phyloP scores from a whole-genome alignment of 1,140 invertebrate species.

The Calephelis virginiensis region DNA sequence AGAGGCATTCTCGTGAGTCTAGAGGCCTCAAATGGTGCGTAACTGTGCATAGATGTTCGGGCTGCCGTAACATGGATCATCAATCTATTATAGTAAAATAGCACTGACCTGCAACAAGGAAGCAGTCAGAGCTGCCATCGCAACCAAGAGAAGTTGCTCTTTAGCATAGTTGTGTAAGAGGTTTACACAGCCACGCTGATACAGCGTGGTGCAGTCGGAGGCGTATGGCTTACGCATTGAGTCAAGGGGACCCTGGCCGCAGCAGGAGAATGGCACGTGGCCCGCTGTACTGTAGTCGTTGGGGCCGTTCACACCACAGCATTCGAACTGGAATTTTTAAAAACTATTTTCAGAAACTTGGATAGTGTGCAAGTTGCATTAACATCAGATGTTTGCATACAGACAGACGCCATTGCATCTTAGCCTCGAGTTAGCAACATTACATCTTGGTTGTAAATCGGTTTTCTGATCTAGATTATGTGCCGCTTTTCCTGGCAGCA shows the following conservation, averaged over 20 bases:
- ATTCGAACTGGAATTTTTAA: slow-evolving; percentile 77
- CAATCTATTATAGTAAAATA: not conserved
- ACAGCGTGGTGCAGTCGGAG: slow-evolving; percentile 57
- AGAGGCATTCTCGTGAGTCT: too few relatives aligned
- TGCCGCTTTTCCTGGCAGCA: too few relatives aligned
- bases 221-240: slow-evolving; percentile 49
- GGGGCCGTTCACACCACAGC: slow-evolving; percentile 80
- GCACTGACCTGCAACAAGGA: slow-evolving; percentile 72
- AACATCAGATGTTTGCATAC: too few relatives aligned
- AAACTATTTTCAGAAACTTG: too few relatives aligned
- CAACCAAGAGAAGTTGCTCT: slow-evolving; percentile 69
- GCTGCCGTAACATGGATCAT: not conserved
- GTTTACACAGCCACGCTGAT: slow-evolving; percentile 74
- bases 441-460: too few relatives aligned
- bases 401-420: too few relatives aligned
- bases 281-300: slow-evolving; percentile 70
- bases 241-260: slow-evolving; percentile 61
- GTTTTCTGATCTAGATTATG: too few relatives aligned
- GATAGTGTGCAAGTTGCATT: too few relatives aligned
- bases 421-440: too few relatives aligned
- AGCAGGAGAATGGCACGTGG: slow-evolving; percentile 78
- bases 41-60: too few relatives aligned
- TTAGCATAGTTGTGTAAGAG: slow-evolving; percentile 68
- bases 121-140: slow-evolving; percentile 69
- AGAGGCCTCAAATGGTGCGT: too few relatives aligned